Conservation (phyloP, 1,140 invertebrate species). For the Apolygus lucorum region DNA sequence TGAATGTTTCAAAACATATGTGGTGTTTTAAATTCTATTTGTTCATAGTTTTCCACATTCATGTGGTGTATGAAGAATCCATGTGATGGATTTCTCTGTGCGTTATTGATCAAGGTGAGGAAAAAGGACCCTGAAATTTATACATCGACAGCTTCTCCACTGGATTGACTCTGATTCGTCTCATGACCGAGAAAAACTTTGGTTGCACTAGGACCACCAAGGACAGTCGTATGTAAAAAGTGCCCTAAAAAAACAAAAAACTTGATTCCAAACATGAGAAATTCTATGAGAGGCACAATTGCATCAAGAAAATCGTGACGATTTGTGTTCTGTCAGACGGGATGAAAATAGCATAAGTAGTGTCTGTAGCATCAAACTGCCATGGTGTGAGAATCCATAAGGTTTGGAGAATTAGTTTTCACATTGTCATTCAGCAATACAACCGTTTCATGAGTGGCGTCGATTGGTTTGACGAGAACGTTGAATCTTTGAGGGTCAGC, state of each 20-base stretch:
- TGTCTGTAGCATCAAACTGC: no score
- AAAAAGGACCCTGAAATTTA: neutral
- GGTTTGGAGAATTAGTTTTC: no score
- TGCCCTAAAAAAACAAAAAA: no score
- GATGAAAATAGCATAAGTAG: no score
- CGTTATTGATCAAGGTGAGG: neutral
- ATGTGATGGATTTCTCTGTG: neutral
- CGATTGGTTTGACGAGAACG: conserved; percentile 10
- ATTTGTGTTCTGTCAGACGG: no score
- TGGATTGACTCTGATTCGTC: neutral
- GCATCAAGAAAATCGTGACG: no score
- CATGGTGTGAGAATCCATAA: no score
- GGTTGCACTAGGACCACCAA: neutral
- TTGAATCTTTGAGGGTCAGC: neutral
- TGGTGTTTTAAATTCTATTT: neutral
- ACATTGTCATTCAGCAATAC: conserved; percentile 2
- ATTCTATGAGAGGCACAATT: no score
- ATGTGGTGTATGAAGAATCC: neutral
- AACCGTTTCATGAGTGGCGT: conserved; percentile 5
- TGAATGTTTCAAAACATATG: neutral
- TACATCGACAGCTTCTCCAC: neutral
- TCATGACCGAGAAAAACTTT: neutral
- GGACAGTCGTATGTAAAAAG: conserved; percentile 5
- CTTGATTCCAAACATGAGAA: no score
- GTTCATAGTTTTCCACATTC: neutral